Conservation (phyloP, 2,113 vertebrate species). For the Neotragus moschatus region DNA sequence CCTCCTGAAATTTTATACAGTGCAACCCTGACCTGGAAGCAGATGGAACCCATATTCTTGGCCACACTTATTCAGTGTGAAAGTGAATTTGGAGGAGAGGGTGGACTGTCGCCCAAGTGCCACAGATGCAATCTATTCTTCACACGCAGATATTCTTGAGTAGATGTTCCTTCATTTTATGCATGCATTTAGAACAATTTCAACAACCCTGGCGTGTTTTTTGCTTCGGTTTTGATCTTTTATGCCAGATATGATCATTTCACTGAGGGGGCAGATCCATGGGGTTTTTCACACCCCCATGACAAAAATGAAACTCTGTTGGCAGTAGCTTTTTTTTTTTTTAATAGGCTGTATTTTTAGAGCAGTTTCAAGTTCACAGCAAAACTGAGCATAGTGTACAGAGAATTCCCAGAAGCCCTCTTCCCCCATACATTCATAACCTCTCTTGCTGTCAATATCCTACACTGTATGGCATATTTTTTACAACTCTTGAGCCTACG, state of each 20-base stretch:
- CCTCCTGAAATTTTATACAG: neutral
- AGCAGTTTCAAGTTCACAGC: neutral
- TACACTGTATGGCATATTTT: no score
- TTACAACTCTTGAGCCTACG: neutral
- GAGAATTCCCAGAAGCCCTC: neutral
- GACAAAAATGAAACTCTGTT: neutral
- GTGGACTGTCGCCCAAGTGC: neutral
- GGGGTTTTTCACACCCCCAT: neutral
- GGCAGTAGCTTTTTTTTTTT: no score
- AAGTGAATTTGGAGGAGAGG: neutral
- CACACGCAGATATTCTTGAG: neutral
- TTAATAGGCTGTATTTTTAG: neutral
- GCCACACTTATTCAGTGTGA: neutral
- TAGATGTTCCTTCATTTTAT: neutral
- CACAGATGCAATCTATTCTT: neutral
- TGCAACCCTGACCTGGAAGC: no score
- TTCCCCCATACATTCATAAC: neutral
- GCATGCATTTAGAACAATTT: neutral
- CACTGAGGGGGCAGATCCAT: neutral
- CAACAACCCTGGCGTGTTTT: neutral
- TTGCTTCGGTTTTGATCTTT: neutral
- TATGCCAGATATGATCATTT: neutral
- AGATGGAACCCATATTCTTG: neutral
- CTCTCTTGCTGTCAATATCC: neutral
- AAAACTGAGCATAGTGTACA: neutral